phyloP scores from a whole-genome alignment of 2,797 vertebrate species.

The Leptoclinus maculatus region DNA sequence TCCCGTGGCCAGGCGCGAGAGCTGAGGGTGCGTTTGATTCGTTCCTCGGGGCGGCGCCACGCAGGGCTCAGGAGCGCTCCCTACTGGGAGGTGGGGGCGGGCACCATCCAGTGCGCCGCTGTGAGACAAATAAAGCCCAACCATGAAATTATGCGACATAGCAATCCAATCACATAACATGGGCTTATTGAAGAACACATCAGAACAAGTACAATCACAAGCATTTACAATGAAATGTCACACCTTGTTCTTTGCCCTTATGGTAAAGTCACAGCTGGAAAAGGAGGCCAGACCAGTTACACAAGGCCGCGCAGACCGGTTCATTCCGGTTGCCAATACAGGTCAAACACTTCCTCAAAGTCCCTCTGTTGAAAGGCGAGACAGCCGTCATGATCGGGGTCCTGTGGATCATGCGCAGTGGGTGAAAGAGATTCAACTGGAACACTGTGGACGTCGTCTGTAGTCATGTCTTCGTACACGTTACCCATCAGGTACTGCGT shows the following conservation, averaged over 20 bases:
- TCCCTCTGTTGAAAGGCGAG: conserved; percentile 78
- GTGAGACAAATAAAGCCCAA: conserved; percentile 86
- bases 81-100: conserved; percentile 69
- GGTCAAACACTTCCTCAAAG: conserved; percentile 74
- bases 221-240: conserved; percentile 53
- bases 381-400: conserved; percentile 60
- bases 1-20: conserved; percentile 55
- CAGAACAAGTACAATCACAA: background rate
- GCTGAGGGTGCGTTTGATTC: conserved; percentile 59
- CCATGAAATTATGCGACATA: conserved; percentile 76
- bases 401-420: conserved; percentile 10
- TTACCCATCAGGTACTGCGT: conserved; percentile 85
- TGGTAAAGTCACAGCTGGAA: conserved; percentile 21
- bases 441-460: fast-evolving
- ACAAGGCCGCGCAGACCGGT: conserved; percentile 38
- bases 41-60: conserved; percentile 62
- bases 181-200: conserved; percentile 19
- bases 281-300: background rate
- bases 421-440: conserved; percentile 11
- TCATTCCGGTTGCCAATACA: conserved; percentile 34
- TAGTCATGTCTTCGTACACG: conserved; percentile 70
- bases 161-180: conserved; percentile 9
- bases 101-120: conserved; percentile 81
- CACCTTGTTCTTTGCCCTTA: conserved; percentile 60
- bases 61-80: conserved; percentile 69